Base-by-base conservation (phyloP, 2,888 invertebrate genomes). In the Chromoteleia sp. region DNA sequence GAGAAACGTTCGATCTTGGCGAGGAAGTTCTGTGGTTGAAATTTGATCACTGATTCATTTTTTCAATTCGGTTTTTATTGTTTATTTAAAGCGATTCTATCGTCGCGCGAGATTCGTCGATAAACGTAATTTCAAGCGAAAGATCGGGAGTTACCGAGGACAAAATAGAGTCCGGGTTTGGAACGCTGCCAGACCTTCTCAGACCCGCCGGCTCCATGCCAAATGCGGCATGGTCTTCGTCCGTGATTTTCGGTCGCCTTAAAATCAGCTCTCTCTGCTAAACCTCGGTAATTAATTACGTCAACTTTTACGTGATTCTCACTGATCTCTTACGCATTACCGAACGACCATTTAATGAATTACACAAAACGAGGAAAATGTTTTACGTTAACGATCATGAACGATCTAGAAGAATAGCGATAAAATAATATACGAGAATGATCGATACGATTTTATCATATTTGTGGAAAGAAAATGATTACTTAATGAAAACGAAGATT, bases 151-250 rank as follows among this genome's bases (percentile, higher is more conserved):
- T 68, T 30, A 54, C 70, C 43, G 78, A 29, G 81, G 76, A 78
- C 74, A 54, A 70, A 73, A 81, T 74, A 80, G 67, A 74, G 82
- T 78, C 76, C 45, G 54, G 61, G 29, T n/a, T 83, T 88, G 88
- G 87, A 85, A 59, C 15, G n/a, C 41, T 19, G 86, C 86, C 86
- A 86, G 82, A 81, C 76, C 76, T 85, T 83, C 84, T 78, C 77
- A 86, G 83, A 86, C 85, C 82, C 77, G 21, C 65, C 84, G 86
- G 85, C 85, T 84, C 82, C 82, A 82, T 86, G 85, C 88, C 86
- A 87, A 88, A 85, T 45, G 82, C 71, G 67, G 61, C 33, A 61
- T 50, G 50, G 61, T 67, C 61, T 71, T 61, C 54, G 63, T 73
- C 54, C 61, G 36, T 25, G 68, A 68, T 76, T 54, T 58, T 77